Conservation (phyloP, 2,113 vertebrate genomes). For the Dipodomys spectabilis region DNA sequence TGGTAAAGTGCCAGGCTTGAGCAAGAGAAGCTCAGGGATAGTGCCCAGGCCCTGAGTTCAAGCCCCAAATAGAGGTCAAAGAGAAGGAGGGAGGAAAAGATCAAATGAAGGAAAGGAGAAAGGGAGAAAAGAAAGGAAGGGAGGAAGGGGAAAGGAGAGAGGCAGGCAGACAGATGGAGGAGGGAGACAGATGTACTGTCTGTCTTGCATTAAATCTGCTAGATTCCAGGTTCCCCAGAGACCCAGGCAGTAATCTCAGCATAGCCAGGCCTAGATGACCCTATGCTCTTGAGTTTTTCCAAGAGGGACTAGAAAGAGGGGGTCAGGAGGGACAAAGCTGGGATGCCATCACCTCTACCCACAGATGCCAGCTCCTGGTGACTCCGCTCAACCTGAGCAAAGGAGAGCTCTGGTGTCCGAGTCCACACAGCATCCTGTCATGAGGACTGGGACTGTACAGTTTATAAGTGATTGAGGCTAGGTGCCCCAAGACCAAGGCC, state of each 20-base stretch:
- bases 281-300: background rate
- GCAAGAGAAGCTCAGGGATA: too few species aligned
- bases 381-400: background rate
- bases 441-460: accelerated
- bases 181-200: background rate
- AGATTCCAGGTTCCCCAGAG: background rate
- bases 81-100: too few species aligned
- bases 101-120: too few species aligned
- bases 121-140: too few species aligned
- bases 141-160: background rate
- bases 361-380: background rate
- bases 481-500: background rate
- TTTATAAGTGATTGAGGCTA: background rate
- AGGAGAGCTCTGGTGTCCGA: background rate
- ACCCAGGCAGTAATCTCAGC: too few species aligned
- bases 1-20: too few species aligned
- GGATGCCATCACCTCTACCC: background rate
- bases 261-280: too few species aligned
- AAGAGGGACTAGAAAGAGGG: background rate
- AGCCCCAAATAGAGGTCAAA: too few species aligned
- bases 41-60: too few species aligned
- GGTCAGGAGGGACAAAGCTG: too few species aligned
- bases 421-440: background rate
- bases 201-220: background rate
- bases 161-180: too few species aligned